A percentile compares a stretch with the other conserved stretches of the same genome.
These are phyloP conservation scores for Atherinosoma microstoma DNA, from an alignment of 2,797 vertebrate genomes.

Conservation along the genomic window DNA sequence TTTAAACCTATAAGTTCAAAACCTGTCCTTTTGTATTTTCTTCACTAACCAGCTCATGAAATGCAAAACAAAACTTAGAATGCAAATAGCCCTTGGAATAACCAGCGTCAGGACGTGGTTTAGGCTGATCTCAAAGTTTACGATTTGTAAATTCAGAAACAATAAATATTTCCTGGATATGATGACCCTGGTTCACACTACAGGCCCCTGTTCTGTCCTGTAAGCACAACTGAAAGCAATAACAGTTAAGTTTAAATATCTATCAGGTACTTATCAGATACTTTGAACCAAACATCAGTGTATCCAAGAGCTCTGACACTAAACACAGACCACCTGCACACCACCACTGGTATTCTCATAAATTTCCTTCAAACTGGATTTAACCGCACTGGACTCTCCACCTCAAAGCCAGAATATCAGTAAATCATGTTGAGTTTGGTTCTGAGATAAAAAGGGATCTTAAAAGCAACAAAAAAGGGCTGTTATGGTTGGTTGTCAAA, in stretches of 20 bases:
- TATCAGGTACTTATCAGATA: conserved; percentile 6
- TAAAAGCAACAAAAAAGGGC: not conserved
- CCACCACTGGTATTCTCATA: not conserved
- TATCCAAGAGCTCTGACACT: not conserved
- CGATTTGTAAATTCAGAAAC: not conserved
- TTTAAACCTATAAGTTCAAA: too few relatives aligned
- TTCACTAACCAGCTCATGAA: not conserved
- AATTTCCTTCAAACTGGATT: not conserved
- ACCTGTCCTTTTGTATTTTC: not conserved
- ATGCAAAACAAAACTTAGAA: not conserved
- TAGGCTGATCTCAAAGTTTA: not conserved
- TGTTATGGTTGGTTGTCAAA: not conserved
- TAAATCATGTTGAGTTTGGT: not conserved
- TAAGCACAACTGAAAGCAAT: conserved; percentile 18
- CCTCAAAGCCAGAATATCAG: conserved; percentile 10
- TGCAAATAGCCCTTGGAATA: not conserved
- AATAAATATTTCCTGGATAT: not conserved
- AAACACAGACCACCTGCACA: conserved; percentile 2
- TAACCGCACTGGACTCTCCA: not conserved
- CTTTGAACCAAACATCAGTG: conserved; percentile 16
- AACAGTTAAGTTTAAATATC: conserved; percentile 18
- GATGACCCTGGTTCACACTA: not conserved
- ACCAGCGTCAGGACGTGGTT: not conserved
- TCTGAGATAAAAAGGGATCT: conserved; percentile 8
- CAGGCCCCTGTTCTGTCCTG: conserved; percentile 3